Evolutionary conservation across 2,888 invertebrate species (phyloP).

Genomic region (Vesta saturnalis): DNA sequence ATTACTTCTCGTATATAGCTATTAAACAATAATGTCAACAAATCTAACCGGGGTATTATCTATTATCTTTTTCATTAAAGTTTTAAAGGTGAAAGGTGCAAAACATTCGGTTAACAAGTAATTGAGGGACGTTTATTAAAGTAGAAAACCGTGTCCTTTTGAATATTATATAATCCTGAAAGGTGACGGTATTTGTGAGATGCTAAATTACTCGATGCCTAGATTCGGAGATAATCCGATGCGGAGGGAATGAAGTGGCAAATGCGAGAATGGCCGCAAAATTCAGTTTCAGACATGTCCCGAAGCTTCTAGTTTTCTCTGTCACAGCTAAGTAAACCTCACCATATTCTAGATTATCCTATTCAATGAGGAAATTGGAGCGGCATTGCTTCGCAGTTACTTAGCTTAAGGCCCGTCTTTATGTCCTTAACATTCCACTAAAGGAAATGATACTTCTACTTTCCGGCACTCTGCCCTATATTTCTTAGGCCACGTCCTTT

Average conservation of each 20-base stretch:
- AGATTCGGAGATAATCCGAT: slow-evolving; percentile 41
- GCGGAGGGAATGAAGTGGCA: slow-evolving; percentile 50
- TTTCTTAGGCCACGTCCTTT: slow-evolving; percentile 47
- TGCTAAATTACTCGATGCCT: slow-evolving; percentile 40
- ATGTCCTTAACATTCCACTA: slow-evolving; percentile 50
- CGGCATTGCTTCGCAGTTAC: slow-evolving; percentile 44
- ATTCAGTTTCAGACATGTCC: slow-evolving; percentile 49
- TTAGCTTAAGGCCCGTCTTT: slow-evolving; percentile 49
- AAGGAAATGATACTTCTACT: slow-evolving; percentile 51
- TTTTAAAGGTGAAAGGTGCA: slow-evolving; percentile 3
- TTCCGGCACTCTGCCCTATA: slow-evolving; percentile 42
- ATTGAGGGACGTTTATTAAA: slow-evolving; percentile 32
- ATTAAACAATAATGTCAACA: slow-evolving; percentile 22
- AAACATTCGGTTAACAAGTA: slow-evolving; percentile 11
- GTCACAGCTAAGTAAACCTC: slow-evolving; percentile 36
- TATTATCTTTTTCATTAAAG: background rate
- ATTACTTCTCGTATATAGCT: slow-evolving; percentile 23
- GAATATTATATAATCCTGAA: slow-evolving; percentile 35
- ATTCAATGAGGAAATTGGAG: slow-evolving; percentile 46
- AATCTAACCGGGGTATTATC: background rate
- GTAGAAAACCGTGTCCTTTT: slow-evolving; percentile 36
- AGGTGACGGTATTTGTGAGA: slow-evolving; percentile 37
- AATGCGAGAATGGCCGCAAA: slow-evolving; percentile 51
- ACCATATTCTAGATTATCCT: slow-evolving; percentile 44
- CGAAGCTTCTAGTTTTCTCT: slow-evolving; percentile 34